A percentile compares a stretch with the other conserved stretches of the same genome.
Evolutionary conservation across 2,888 invertebrate genomes (phyloP).

Genomic region (Noctua janthina): DNA sequence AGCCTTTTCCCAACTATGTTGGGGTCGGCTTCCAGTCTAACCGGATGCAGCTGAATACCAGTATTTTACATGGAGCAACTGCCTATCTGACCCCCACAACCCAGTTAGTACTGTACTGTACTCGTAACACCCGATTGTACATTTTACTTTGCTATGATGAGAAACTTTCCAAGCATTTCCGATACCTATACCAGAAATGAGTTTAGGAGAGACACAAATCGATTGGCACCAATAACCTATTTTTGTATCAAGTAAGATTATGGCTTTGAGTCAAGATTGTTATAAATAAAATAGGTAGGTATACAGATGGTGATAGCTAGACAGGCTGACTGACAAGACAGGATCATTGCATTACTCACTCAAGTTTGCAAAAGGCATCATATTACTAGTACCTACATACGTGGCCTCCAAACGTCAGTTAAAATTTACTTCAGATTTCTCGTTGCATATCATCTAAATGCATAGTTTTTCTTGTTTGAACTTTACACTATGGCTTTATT

Average conservation of each 20-base stretch:
- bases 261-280: not conserved
- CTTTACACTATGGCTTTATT: not conserved
- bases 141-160: not conserved
- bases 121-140: no score
- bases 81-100: no score
- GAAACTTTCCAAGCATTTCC: not conserved
- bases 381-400: no score
- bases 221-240: slow-evolving; percentile 4
- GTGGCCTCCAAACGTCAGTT: no score
- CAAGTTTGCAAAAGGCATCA: no score
- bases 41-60: no score
- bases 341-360: not conserved
- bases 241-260: not conserved
- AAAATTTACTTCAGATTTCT: not conserved
- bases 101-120: no score
- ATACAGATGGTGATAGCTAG: not conserved
- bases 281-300: not conserved
- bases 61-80: no score
- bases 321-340: not conserved
- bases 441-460: not conserved
- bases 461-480: not conserved
- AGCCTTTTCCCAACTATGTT: no score
- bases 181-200: not conserved
- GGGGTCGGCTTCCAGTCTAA: no score
- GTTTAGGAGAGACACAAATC: not conserved